phyloP scores from a whole-genome alignment of 2,888 invertebrate species.

The Leptinotarsa tumamoca region DNA sequence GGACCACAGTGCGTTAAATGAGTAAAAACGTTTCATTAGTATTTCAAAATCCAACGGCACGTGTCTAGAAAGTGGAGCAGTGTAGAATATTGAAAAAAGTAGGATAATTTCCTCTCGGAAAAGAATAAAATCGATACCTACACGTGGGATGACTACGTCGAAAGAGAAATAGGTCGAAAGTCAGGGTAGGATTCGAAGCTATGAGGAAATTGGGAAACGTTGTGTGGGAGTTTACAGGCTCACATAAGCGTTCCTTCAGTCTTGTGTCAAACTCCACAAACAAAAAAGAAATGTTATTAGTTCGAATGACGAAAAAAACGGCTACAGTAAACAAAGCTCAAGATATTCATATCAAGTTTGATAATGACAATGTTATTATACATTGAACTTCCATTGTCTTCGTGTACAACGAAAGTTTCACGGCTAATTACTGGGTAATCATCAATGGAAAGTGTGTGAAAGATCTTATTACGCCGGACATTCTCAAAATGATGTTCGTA shows the following conservation, averaged over 20 bases:
- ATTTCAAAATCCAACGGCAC: slow-evolving; percentile 11
- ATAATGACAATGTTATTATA: neutral
- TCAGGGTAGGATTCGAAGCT: slow-evolving; percentile 9
- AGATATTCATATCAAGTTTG: neutral
- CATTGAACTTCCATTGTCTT: slow-evolving; percentile 14
- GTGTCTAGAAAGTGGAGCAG: slow-evolving; percentile 2
- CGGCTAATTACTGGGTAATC: neutral
- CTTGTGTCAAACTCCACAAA: neutral
- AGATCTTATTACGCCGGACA: neutral
- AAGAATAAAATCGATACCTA: slow-evolving; percentile 13
- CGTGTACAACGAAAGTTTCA: neutral
- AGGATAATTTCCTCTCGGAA: slow-evolving; percentile 12
- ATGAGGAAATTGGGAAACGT: slow-evolving; percentile 3
- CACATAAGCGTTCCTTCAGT: neutral
- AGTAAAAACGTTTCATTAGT: slow-evolving; percentile 5
- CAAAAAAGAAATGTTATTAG: neutral
- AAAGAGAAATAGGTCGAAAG: slow-evolving; percentile 3
- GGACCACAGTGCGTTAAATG: slow-evolving; percentile 12
- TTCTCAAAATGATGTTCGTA: neutral
- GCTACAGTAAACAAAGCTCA: neutral
- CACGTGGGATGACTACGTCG: slow-evolving; percentile 7
- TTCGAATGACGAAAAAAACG: neutral
- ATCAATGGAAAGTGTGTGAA: neutral
- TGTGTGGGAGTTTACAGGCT: neutral
- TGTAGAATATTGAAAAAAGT: slow-evolving; percentile 15